phyloP scores from a whole-genome alignment of 2,113 vertebrate species.

The Rostratula benghalensis region DNA sequence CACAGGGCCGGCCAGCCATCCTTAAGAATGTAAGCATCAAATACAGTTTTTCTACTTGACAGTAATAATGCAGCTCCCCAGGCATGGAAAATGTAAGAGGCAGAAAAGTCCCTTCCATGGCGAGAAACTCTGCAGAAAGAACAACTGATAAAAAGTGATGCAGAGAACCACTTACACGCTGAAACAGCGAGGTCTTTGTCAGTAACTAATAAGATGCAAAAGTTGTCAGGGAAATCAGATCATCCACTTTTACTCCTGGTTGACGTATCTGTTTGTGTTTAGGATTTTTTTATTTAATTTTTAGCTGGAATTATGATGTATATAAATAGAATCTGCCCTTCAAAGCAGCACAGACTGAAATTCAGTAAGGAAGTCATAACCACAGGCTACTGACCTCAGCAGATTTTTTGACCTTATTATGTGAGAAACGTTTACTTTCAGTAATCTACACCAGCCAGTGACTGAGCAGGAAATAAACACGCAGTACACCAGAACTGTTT shows the following conservation, averaged over 20 bases:
- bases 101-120: not conserved
- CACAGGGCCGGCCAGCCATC: not conserved
- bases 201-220: not conserved
- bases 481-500: not conserved
- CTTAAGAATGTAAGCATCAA: not conserved
- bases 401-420: conserved; percentile 24
- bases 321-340: not conserved
- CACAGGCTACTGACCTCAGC: not conserved
- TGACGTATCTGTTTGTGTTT: not conserved
- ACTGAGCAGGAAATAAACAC: not conserved
- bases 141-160: not conserved
- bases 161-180: not conserved
- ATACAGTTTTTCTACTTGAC: not conserved
- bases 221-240: not conserved
- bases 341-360: not conserved
- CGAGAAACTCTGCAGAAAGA: not conserved
- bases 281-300: not conserved
- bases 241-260: not conserved
- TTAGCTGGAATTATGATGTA: not conserved
- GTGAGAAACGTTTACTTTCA: not conserved
- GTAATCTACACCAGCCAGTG: not conserved
- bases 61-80: not conserved
- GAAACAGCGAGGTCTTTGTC: not conserved
- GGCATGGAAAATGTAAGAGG: not conserved
- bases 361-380: not conserved